These are phyloP conservation scores for Cebuella pygmaea DNA, from an alignment of 2,797 vertebrate genomes.

Conservation along the genomic window DNA sequence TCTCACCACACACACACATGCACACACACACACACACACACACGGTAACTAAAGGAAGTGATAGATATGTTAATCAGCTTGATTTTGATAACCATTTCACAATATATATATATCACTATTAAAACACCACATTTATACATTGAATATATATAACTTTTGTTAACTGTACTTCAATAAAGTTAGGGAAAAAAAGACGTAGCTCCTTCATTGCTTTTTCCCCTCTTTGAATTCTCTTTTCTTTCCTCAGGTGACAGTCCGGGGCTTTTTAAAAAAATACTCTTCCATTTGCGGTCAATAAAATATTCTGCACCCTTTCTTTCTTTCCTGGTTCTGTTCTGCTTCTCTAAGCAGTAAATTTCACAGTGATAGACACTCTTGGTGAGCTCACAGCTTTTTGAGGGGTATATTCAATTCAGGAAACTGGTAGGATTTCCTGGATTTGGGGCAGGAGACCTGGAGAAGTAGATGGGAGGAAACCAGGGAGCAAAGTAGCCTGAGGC, in stretches of 20 bases:
- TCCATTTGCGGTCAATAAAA: neutral
- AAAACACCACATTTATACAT: neutral
- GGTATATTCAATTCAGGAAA: neutral
- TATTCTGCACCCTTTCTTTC: neutral
- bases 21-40: neutral
- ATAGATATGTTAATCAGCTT: neutral
- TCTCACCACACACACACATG: neutral
- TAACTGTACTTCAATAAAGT: neutral
- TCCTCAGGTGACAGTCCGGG: neutral
- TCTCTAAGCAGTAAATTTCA: neutral
- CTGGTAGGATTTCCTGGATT: neutral
- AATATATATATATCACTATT: neutral
- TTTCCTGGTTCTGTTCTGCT: neutral
- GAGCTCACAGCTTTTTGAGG: neutral
- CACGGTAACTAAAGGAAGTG: neutral
- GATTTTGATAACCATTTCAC: neutral
- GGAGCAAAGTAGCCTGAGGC: too few species aligned
- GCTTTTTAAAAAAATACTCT: neutral
- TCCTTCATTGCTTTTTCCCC: neutral
- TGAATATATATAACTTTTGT: neutral
- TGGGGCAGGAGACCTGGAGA: neutral
- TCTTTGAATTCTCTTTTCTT: neutral
- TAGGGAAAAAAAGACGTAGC: accelerated
- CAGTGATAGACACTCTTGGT: neutral
- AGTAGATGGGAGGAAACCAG: neutral